These are phyloP conservation scores for Rhyzopertha dominica DNA, from an alignment of 1,140 invertebrate genomes.

Conservation along the genomic window DNA sequence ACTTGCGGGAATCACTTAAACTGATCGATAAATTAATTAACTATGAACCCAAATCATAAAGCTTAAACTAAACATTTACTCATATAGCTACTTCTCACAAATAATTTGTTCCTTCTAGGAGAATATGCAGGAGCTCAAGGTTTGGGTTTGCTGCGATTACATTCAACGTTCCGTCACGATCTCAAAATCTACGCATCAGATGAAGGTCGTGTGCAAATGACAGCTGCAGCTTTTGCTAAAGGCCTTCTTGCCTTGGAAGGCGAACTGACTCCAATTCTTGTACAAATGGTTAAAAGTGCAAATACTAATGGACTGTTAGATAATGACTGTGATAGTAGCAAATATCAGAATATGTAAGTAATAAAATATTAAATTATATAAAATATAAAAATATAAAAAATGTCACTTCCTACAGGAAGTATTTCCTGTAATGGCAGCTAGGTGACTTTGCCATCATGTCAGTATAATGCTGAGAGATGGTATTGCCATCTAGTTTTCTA, in stretches of 20 bases:
- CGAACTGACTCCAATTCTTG: conserved; percentile 96
- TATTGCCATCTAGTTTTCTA: no score
- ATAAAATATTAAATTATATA: conserved; percentile 5
- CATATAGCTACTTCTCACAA: no score
- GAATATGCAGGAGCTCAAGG: conserved; percentile 87
- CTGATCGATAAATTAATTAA: no score
- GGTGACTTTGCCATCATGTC: no score
- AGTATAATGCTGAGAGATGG: no score
- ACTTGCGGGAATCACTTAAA: no score
- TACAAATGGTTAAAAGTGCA: conserved; percentile 99
- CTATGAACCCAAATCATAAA: no score
- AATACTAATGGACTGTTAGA: conserved; percentile 98
- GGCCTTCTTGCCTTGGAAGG: conserved; percentile 95
- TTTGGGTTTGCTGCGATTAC: conserved; percentile 84
- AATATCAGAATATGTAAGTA: conserved; percentile 90
- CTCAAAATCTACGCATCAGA: conserved; percentile 99
- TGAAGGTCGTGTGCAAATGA: conserved; percentile 99
- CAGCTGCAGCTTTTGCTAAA: conserved; percentile 98
- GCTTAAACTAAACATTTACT: no score
- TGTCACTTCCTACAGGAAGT: neutral
- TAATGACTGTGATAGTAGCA: conserved; percentile 95
- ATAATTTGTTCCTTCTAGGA: conserved; percentile 53
- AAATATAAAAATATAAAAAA: no score
- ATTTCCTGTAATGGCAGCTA: no score
- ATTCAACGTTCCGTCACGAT: conserved; percentile 98